A percentile compares a stretch with the other conserved stretches of the same genome.
Evolutionary conservation across 2,888 invertebrate species (phyloP).

Genomic region (Xylophagus ater): DNA sequence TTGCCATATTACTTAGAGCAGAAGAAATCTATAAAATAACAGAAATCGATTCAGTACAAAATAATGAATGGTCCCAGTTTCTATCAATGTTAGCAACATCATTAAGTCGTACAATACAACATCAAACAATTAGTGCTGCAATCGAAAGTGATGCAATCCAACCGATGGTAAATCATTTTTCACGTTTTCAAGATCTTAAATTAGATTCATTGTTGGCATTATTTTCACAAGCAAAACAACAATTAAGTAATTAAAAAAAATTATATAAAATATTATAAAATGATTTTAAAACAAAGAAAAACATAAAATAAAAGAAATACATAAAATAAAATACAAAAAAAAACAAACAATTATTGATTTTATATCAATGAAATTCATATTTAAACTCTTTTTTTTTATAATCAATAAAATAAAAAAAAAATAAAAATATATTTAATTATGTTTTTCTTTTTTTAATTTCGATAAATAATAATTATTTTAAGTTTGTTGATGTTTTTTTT

Average conservation of each 20-base stretch:
- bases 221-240: conserved; percentile 35
- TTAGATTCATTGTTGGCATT: conserved; percentile 35
- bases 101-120: conserved; percentile 34
- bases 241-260: conserved; percentile 25
- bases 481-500: too few relatives aligned
- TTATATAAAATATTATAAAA: background rate
- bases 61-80: conserved; percentile 32
- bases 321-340: too few relatives aligned
- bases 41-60: conserved; percentile 23
- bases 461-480: too few relatives aligned
- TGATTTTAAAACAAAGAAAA: too few relatives aligned
- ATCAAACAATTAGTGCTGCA: conserved; percentile 36
- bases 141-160: conserved; percentile 38
- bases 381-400: too few relatives aligned
- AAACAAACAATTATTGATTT: too few relatives aligned
- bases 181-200: conserved; percentile 36
- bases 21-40: conserved; percentile 32
- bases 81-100: conserved; percentile 32
- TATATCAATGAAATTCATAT: too few relatives aligned
- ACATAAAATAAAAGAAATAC: too few relatives aligned
- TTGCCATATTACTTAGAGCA: conserved; percentile 32
- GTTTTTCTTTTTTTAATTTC: too few relatives aligned
- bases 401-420: too few relatives aligned
- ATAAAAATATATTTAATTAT: too few relatives aligned
- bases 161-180: conserved; percentile 36